phyloP scores from a whole-genome alignment of 2,113 vertebrate genomes.

The Diphyllodes magnificus region DNA sequence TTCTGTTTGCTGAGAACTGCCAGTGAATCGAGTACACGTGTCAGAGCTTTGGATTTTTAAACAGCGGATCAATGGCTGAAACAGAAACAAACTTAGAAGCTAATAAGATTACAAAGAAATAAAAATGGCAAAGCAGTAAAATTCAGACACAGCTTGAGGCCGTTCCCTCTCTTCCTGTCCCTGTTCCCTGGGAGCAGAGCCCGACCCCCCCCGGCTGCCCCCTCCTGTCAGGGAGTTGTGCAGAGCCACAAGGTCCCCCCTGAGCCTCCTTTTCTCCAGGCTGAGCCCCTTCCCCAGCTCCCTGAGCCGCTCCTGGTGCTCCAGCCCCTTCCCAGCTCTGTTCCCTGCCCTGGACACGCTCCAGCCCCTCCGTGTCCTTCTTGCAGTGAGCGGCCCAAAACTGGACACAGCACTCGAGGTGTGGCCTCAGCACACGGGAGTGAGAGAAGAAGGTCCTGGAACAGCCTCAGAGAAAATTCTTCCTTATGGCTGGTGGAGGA shows the following conservation, averaged over 20 bases:
- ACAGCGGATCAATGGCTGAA: neutral
- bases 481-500: neutral
- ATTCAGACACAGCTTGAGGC: neutral
- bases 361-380: neutral
- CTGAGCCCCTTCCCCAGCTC: neutral
- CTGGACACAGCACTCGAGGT: neutral
- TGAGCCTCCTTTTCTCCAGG: neutral
- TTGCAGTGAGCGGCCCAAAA: fast-evolving
- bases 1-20: neutral
- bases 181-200: neutral
- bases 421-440: too few relatives aligned
- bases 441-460: neutral
- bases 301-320: fast-evolving
- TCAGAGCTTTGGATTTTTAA: neutral
- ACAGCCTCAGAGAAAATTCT: neutral
- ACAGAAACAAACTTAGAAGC: neutral
- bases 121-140: neutral
- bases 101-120: neutral
- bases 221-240: neutral
- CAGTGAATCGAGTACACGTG: neutral
- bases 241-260: neutral
- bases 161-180: fast-evolving
- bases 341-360: fast-evolving
- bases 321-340: fast-evolving
- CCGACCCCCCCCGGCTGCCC: fast-evolving